Conservation (phyloP, 1,140 invertebrate genomes). For the Drosophila quadrilineata region DNA sequence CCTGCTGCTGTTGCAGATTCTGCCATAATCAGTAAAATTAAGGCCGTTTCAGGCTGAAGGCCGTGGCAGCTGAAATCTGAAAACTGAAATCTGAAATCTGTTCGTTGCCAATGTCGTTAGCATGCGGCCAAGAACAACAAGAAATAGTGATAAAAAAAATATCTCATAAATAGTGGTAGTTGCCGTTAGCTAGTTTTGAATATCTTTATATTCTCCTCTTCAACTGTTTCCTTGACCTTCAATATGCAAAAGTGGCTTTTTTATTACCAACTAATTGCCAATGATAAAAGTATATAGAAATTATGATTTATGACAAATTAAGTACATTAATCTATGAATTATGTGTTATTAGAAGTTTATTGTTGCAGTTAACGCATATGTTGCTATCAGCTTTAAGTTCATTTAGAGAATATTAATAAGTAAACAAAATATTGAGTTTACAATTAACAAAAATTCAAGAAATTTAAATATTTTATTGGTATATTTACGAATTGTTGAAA, state of each 20-base stretch:
- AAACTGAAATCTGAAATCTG: slow-evolving; percentile 22
- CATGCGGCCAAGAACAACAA: slow-evolving; percentile 41
- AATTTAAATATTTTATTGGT: too few species aligned
- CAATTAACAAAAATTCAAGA: too few species aligned
- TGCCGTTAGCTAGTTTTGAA: slow-evolving; percentile 7
- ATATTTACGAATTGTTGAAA: too few species aligned
- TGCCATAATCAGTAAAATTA: slow-evolving; percentile 77
- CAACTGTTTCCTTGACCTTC: slow-evolving; percentile 12
- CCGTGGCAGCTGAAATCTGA: slow-evolving; percentile 43
- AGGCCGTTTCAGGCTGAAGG: slow-evolving; percentile 62
- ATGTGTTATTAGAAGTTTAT: not conserved
- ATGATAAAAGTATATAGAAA: not conserved
- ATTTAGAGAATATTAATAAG: too few species aligned
- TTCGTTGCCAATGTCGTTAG: slow-evolving; percentile 69
- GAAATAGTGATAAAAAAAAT: slow-evolving; percentile 30
- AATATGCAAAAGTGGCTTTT: not conserved
- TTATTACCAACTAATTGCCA: slow-evolving; percentile 10
- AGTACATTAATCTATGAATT: too few species aligned
- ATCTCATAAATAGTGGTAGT: slow-evolving; percentile 30
- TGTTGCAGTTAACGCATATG: too few species aligned
- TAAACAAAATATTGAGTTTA: too few species aligned
- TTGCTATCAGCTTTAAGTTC: too few species aligned
- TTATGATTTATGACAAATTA: too few species aligned
- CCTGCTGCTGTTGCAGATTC: slow-evolving; percentile 38
- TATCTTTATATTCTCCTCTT: not conserved